A percentile compares a stretch with the other conserved stretches of the same genome.
These are phyloP conservation scores for Gopherus evgoodei DNA, from an alignment of 2,113 vertebrate genomes.

Conservation along the genomic window DNA sequence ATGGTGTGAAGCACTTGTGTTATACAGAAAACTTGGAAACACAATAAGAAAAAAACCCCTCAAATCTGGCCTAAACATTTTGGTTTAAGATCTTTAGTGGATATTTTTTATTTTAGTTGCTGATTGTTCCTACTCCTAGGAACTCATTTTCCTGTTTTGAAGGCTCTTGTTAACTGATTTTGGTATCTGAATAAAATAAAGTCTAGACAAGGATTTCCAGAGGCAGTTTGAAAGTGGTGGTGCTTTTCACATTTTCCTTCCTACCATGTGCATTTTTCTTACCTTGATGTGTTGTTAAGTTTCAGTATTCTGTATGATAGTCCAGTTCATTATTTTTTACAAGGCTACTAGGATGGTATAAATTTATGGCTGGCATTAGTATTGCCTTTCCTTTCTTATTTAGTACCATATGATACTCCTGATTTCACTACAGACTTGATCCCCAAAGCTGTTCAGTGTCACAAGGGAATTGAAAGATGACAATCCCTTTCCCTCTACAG, in stretches of 20 bases:
- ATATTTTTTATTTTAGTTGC: neutral
- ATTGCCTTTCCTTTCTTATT: neutral
- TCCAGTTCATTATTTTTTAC: neutral
- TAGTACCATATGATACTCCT: neutral
- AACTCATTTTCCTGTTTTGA: neutral
- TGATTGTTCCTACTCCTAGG: neutral
- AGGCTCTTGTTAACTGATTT: neutral
- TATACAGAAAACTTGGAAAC: rapidly evolving
- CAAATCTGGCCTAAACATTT: neutral
- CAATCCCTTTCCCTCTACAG: neutral
- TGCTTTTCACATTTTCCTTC: neutral
- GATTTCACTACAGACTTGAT: neutral
- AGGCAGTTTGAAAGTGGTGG: neutral
- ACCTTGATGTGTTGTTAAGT: neutral
- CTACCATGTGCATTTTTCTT: neutral
- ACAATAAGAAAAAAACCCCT: rapidly evolving
- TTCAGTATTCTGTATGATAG: neutral
- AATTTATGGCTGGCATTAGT: neutral
- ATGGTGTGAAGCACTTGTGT: rapidly evolving
- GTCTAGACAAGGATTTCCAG: neutral
- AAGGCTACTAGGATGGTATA: neutral
- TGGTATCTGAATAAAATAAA: neutral
- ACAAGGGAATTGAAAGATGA: neutral
- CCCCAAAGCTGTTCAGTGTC: neutral
- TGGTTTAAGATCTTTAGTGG: neutral